Base-by-base conservation (phyloP, 2,888 invertebrate species). In the Mesorhabditis spiculigera region DNA sequence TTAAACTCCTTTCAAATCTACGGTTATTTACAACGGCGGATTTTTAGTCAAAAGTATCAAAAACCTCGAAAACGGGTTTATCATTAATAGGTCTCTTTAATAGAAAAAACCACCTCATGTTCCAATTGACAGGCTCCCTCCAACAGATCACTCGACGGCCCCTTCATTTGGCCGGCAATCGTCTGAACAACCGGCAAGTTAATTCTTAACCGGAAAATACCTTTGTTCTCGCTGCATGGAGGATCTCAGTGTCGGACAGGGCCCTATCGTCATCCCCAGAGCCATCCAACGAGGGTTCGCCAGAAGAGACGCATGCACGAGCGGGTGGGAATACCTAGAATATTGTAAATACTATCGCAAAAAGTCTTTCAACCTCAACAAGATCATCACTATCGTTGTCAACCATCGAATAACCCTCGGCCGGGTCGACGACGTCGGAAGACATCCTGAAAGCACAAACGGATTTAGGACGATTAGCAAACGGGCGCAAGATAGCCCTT, bases 211-310 rank as follows among this genome's bases (percentile, higher is more conserved):
- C 3, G 43, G 63, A 63, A 70, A 10, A n/a, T 50, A 70, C 73
- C 6, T 71, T 61, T 8, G 75, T 67, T 58, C 75, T 28, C 8
- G 71, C 73, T 5, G 65, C 70, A 58, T 71, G 66, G 6, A 16
- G 50, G 13, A 75, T 71, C 4, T 75, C 75, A 5, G 73, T 71
- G 50, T 75, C 75, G 10, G 75, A 75, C 4, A 75, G 63, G n/a
- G 73, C 75, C 42, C 75, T 45, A 44, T 74, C 74, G 6, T 70
- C 72, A 67, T 75, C 75, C 13, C 71, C 66, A 43, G 69, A 69
- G 43, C 75, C 75, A 64, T 75, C 75, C 6, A 75, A 69, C 5
- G 75, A 75, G 5, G 73, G 75, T 45, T 75, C 75, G 10, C 75
- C 75, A 68, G 73, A 73, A 5, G 75, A 75, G n/a, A 75, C 69